Base-by-base conservation (phyloP, 2,797 vertebrate genomes). In the Hipposideros larvatus region DNA sequence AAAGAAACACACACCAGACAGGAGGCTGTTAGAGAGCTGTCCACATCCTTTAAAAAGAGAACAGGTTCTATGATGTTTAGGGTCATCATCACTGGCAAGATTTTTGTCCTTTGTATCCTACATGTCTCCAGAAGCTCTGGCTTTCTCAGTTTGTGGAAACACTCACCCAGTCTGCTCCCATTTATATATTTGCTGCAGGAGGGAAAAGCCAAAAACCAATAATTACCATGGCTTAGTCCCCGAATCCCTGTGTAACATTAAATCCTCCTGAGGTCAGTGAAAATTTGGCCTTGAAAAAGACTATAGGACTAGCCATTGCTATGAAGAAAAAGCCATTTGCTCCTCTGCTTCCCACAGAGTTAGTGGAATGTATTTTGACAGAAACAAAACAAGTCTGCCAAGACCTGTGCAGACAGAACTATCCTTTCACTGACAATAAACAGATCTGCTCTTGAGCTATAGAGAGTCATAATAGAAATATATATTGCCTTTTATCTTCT, bases 401-500 rank as follows among this genome's bases (percentile, higher is more conserved):
- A 98, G 95, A 97, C 80, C 90, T 95, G 96, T 96, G 95, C 97
- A 97, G 94, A 97, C 97, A 98, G 95, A 46, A 31, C 31, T 97
- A 83, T 77, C 80, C 95, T 97, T 98, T 96, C 90, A 95, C 82
- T 88, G 97, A 87, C 98, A 97, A 98, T 98, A 98, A 98, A 98
- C 96, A 91, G 86, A 96, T 92, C 96, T 96, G 73, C 87, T 98
- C 97, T 95, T 97, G 97, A 98, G 98, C 98, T 98, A 97, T 37
- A 98, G 97, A 97, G 96, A 98, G 96, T 98, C 98, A 98, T 98
- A 98, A 99, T 89, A 95, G 98, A 98, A 97, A 98, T 97, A 98
- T 34, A 97, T 98, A 98, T 97, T 98, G 98, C 98, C 97, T 98
- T 98, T 98, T 98, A 98, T 98, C 98, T 98, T 98, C 97, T 97